A percentile compares a stretch with the other conserved stretches of the same genome.
phyloP scores from a whole-genome alignment of 2,888 invertebrate species.

The Anagyrus pseudococci region DNA sequence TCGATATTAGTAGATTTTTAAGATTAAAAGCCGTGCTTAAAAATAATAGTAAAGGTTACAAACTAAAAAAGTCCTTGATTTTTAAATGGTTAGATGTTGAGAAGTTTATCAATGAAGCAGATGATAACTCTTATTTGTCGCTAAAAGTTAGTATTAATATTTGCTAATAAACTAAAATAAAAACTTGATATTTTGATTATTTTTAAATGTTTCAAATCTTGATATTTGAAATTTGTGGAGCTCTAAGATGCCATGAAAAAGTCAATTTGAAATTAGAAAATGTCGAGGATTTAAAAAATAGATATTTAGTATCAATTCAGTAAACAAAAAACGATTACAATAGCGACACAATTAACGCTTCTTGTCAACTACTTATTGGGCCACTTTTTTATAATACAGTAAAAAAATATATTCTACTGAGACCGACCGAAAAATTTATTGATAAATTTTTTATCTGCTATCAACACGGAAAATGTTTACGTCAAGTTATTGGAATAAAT shows the following conservation, averaged over 20 bases:
- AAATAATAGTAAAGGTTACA: slow-evolving; percentile 30
- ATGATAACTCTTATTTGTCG: slow-evolving; percentile 36
- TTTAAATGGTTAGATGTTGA: slow-evolving; percentile 38
- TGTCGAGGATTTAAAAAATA: slow-evolving; percentile 37
- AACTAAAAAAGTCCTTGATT: slow-evolving; percentile 36
- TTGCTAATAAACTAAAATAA: not conserved
- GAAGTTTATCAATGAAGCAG: slow-evolving; percentile 32
- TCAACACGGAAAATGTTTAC: not conserved
- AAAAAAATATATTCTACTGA: not conserved
- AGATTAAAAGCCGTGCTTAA: slow-evolving; percentile 39
- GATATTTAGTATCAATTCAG: slow-evolving; percentile 38
- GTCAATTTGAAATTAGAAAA: slow-evolving; percentile 36
- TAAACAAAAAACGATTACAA: slow-evolving; percentile 40
- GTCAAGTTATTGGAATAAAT: not conserved
- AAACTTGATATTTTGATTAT: not conserved
- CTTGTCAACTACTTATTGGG: slow-evolving; percentile 38
- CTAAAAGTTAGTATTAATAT: slow-evolving; percentile 37
- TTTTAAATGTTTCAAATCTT: slow-evolving; percentile 31
- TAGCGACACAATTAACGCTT: slow-evolving; percentile 5
- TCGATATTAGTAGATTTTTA: slow-evolving; percentile 37
- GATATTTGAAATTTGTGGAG: slow-evolving; percentile 41
- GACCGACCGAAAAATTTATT: not conserved
- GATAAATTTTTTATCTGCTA: slow-evolving; percentile 4
- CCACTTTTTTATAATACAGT: not conserved
- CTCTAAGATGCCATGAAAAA: slow-evolving; percentile 39